These are phyloP conservation scores for Hydractinia symbiolongicarpus DNA, from an alignment of 30 jellyfish, hydroid and myxozoan genomes.

Conservation along the genomic window DNA sequence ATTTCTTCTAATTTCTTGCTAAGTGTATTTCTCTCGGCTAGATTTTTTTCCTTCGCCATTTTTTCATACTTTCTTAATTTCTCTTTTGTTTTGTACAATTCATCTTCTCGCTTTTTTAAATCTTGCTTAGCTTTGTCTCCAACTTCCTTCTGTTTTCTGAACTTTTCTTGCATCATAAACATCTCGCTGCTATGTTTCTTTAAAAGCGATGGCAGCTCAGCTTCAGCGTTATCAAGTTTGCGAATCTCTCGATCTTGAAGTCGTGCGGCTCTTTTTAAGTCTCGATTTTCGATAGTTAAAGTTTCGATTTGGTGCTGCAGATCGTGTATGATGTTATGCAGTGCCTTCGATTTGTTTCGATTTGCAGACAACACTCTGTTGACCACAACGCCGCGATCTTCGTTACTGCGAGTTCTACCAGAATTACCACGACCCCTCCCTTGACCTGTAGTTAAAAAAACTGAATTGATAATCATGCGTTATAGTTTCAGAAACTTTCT, in stretches of 20 bases:
- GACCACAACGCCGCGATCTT: conserved; percentile 27
- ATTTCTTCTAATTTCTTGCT: conserved; percentile 46
- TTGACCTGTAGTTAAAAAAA: not conserved
- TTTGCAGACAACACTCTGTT: conserved; percentile 83
- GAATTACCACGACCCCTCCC: conserved; percentile 12
- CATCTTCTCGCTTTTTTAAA: conserved; percentile 54
- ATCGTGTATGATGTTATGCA: conserved; percentile 71
- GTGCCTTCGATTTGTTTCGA: conserved; percentile 59
- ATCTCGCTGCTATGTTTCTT: conserved; percentile 78
- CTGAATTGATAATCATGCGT: no score
- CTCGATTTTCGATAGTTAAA: conserved; percentile 65
- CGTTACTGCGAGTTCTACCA: not conserved
- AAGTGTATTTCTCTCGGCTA: conserved; percentile 58
- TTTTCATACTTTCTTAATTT: conserved; percentile 48
- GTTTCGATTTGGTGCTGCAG: conserved; percentile 62
- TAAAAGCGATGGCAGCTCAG: conserved; percentile 69
- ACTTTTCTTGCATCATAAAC: conserved; percentile 52
- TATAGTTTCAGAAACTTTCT: no score
- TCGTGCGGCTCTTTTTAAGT: conserved; percentile 70
- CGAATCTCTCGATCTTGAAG: conserved; percentile 74
- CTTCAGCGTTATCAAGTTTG: conserved; percentile 77
- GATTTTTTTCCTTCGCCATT: conserved; percentile 43
- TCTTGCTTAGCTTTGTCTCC: conserved; percentile 52
- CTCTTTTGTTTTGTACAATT: conserved; percentile 50
- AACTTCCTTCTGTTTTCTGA: conserved; percentile 54